Percentiles rank a stretch among this genome's conserved stretches.
Conservation (phyloP, 2,888 invertebrate genomes). For the Patella depressa region DNA sequence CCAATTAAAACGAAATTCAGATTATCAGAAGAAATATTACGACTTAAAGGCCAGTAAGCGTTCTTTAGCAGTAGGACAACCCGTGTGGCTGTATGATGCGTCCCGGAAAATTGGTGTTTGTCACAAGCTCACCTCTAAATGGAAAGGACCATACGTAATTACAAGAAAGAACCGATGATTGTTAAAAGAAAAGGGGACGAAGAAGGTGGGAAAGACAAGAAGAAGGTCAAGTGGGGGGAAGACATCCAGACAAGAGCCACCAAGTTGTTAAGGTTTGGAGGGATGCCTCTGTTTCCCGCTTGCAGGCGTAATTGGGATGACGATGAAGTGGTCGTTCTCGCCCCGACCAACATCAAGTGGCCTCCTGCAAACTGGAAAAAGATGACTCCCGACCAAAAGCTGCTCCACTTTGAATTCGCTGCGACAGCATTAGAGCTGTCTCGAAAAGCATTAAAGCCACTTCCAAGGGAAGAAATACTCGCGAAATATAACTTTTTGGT, state of each 20-base stretch:
- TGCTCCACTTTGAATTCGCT: too few species aligned
- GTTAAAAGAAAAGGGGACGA: too few species aligned
- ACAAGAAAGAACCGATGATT: neutral
- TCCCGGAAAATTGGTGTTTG: conserved; percentile 27
- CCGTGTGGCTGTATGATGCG: conserved; percentile 33
- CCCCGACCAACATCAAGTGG: too few species aligned
- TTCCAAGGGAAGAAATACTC: too few species aligned
- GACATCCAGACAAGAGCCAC: neutral
- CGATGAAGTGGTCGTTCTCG: neutral
- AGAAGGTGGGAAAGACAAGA: too few species aligned
- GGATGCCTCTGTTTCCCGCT: neutral
- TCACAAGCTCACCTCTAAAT: conserved; percentile 28
- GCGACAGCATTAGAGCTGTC: too few species aligned
- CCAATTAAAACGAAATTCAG: neutral
- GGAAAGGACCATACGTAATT: conserved; percentile 32
- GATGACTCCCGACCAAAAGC: too few species aligned
- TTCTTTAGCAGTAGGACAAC: conserved; percentile 18
- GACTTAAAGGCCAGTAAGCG: conserved; percentile 21
- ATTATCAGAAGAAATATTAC: conserved; percentile 23
- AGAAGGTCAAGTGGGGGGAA: too few species aligned
- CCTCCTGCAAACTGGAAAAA: too few species aligned
- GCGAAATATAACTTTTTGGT: too few species aligned
- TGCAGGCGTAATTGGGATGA: neutral
- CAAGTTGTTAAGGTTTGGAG: neutral
- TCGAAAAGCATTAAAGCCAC: too few species aligned